Evolutionary conservation across 2,113 vertebrate species (phyloP).

Genomic region (Macaca fascicularis): T2T-MFA8v1.1 NC_088395.1:9657501-9658000

Average conservation of each 20-base stretch:
- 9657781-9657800: not conserved
- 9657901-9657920: not conserved
- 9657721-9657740: not conserved
- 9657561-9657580: not conserved
- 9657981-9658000: not conserved
- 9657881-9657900: not conserved
- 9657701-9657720: not conserved
- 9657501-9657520: too few species aligned
- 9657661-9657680: not conserved
- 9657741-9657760: not conserved
- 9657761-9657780: not conserved
- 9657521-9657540: too few species aligned
- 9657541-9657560: too few species aligned
- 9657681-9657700: not conserved
- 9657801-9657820: not conserved
- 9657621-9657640: not conserved
- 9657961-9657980: not conserved
- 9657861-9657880: not conserved
- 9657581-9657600: not conserved
- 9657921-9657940: not conserved
- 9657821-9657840: not conserved
- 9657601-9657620: not conserved
- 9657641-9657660: not conserved
- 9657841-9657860: not conserved
- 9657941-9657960: not conserved